Percentiles rank a stretch among this genome's conserved stretches.
phyloP scores from a whole-genome alignment of 2,888 invertebrate genomes.

The Cryptus armator region DNA sequence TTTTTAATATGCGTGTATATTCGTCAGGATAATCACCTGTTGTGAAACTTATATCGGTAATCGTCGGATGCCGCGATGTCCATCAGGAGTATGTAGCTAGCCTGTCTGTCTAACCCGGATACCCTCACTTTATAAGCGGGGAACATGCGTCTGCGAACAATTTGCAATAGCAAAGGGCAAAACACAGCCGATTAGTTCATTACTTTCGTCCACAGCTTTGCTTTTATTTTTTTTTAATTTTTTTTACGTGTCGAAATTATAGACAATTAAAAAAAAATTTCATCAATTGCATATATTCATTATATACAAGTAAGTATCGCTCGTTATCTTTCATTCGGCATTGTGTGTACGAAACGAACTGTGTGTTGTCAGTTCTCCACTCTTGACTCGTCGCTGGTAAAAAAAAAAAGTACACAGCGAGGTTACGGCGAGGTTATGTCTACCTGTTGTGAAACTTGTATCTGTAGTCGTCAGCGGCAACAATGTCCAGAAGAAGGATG shows the following conservation, averaged over 20 bases:
- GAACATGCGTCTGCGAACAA: slow-evolving; percentile 95
- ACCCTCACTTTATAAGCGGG: slow-evolving; percentile 99
- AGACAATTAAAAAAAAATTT: slow-evolving; percentile 23
- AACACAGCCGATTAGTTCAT: slow-evolving; percentile 78
- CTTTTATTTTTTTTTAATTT: slow-evolving; percentile 51
- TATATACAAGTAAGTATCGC: neutral
- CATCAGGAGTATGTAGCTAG: slow-evolving; percentile 98
- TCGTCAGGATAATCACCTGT: slow-evolving; percentile 89
- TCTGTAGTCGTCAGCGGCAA: slow-evolving; percentile 99
- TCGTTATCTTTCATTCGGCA: slow-evolving; percentile 38
- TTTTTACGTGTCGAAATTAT: neutral
- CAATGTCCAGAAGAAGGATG: slow-evolving; percentile 99
- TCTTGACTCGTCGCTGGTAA: slow-evolving; percentile 53
- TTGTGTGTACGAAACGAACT: slow-evolving; percentile 60
- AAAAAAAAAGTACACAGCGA: neutral
- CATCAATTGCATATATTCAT: slow-evolving; percentile 10
- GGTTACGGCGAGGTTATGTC: slow-evolving; percentile 61
- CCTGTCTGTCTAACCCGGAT: slow-evolving; percentile 98
- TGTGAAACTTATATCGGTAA: slow-evolving; percentile 97
- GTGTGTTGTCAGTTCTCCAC: slow-evolving; percentile 60
- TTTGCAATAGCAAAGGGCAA: slow-evolving; percentile 82
- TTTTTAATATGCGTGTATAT: slow-evolving; percentile 56
- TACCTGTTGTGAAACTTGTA: slow-evolving; percentile 99
- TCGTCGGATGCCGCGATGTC: slow-evolving; percentile 99
- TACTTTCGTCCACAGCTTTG: slow-evolving; percentile 74